Evolutionary conservation across 2,888 invertebrate genomes (phyloP), one percentile per base, ranked within the genome.

Genomic region (Ceriagrion tenellum): DNA sequence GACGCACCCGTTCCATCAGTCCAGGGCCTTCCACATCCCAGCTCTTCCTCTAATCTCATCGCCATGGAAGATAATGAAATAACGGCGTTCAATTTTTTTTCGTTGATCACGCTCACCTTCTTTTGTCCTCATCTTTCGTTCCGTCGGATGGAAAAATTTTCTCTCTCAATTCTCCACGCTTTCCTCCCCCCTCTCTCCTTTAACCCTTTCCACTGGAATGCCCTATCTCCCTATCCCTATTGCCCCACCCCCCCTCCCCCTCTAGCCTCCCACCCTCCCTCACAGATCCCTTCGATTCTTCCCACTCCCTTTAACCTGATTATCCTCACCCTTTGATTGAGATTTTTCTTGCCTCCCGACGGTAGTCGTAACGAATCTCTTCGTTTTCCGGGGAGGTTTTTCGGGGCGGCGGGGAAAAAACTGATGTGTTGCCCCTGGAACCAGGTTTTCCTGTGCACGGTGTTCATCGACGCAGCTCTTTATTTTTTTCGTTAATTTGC

Each of bases 71-170:
- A 93, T 93, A 93, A 93, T 93, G 93, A 93, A 93, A 93, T 93
- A 93, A 93, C 93, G 93, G 93, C 93, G 93, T 93, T 93, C 69
- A n/a, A 74, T 47, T 89, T 93, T 59, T 93, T 93, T 93, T 93
- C 93, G 74, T 93, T 93, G 93, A 93, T 93, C 93, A 93, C 93
- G 93, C 93, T 93, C 93, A 74, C 93, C 93, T 93, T n/a, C 93
- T 93, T 93, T 93, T 93, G 93, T 93, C 93, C 93, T 93, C 93
- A 74, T 93, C 93, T 93, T 93, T 93, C 93, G 93, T 93, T 93
- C 93, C 93, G 55, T 93, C 93, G 93, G 93, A 74, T 93, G 93
- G 93, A 93, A 93, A 59, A 93, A 74, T 93, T 93, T 63, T 69
- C 69, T 69, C 69, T 74, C 93, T 55, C 93, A 55, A 93, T 93